Evolutionary conservation across 2,797 vertebrate species (phyloP), one percentile per base, ranked within the genome.

Genomic region (Acipenser transmontanus): DNA sequence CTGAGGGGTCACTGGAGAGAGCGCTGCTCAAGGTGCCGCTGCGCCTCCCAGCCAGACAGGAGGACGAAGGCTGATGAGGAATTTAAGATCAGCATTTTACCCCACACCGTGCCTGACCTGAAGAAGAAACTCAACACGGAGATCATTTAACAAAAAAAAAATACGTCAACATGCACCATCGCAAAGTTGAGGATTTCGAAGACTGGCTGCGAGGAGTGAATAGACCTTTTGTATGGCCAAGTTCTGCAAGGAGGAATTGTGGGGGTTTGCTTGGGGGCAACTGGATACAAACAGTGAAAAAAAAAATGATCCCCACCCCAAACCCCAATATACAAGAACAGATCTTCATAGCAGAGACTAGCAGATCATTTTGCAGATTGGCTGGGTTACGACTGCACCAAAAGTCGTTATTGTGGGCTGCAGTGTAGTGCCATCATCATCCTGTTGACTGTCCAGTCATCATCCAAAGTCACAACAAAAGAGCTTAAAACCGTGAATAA

Each of bases 1-100:
- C 80, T 96, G 79, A 85, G 89, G 70, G 76, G 83, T 12, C 89
- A 86, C 74, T 93, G 92, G 86, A 85, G 80, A 74, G 60, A 72
- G 64, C 72, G 75, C 66, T 74, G 78, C 50, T 67, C 65, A 65
- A 74, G 84, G 73, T 85, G 85, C 74, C 83, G 77, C 57, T 85
- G 88, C 47, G 34, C 34, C 34, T 34, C 34, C 34, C 34, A 49
- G 84, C 87, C 34, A 34, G 34, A 34, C 34, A 34, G 34, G 34
- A 34, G 34, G 34, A 3, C 4, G 1, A 34, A 34, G 34, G 54
- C 14, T 1, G 72, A 91, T 72, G 85, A 86, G 69, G 91, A 93
- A 64, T 88, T 90, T 76, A 91, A 89, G 74, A 91, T 94, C 62
- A 93, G 89, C 78, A 94, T 94, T 84, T 83, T 95, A 77, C 90